Conservation (phyloP, 2,888 invertebrate species). For the Apodemia hepburni region DNA sequence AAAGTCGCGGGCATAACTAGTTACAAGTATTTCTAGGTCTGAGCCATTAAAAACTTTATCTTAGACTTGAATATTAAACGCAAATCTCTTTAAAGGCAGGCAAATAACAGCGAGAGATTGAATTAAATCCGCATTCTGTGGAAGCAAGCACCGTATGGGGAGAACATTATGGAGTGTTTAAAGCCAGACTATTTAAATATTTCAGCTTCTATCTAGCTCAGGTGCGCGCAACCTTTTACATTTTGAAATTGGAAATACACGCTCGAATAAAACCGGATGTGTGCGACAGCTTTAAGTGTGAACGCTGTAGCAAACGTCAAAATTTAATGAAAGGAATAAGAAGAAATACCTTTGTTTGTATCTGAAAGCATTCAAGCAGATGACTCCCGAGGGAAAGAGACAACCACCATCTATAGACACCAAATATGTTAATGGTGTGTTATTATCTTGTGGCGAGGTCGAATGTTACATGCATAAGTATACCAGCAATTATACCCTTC, state of each 20-base stretch:
- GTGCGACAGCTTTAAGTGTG: neutral
- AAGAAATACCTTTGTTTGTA: no score
- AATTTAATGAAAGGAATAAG: no score
- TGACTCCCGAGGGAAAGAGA: no score
- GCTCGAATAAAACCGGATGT: neutral
- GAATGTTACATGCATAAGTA: no score
- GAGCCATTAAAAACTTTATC: neutral
- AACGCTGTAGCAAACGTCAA: no score
- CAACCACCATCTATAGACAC: no score
- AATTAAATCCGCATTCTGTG: conserved; percentile 31
- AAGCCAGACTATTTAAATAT: conserved; percentile 36
- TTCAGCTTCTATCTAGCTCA: conserved; percentile 28
- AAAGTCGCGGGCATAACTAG: no score
- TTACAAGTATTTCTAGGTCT: neutral
- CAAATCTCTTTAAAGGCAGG: conserved; percentile 20
- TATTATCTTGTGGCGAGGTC: no score
- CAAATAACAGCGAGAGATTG: conserved; percentile 27
- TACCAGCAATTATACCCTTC: no score
- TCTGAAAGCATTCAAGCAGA: no score
- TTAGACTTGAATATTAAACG: conserved; percentile 13
- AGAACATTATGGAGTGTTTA: conserved; percentile 32
- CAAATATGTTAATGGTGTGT: no score
- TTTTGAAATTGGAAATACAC: neutral
- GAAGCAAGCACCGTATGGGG: conserved; percentile 27
- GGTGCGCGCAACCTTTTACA: conserved; percentile 19